Base-by-base conservation (phyloP, 2,797 vertebrate genomes). In the Anguilla obscura region DNA sequence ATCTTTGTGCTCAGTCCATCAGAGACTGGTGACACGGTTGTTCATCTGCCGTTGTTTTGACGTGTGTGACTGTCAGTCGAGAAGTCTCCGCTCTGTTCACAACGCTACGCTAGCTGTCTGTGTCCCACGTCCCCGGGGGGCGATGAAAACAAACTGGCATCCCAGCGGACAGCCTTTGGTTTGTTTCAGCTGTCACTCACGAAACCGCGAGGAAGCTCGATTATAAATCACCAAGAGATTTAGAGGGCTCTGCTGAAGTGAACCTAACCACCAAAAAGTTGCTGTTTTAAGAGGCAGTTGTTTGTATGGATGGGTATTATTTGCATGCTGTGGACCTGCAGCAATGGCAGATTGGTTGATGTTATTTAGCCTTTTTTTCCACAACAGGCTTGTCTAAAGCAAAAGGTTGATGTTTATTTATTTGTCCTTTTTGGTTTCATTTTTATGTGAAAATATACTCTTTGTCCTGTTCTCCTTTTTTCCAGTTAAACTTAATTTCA, bases 21-120 rank as follows among this genome's bases (percentile, higher is more conserved):
- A 21, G 79, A 45, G 40, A 40, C 16, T 2, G 36, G 74, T 40
- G 74, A 45, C 74, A 79, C 74, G 45, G 16, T 40, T 7, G 16
- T 79, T 79, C 16, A 24, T 16, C 45, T 52, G 1, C 27, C 27
- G 52, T 16, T 54, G 50, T 84, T 84, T 84, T 84, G 50, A 84
- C 52, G 83, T 83, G 80, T 27, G 80, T 52, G n/a, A 84, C 52
- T 84, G 83, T 84, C 83, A 84, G 83, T 3, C n/a, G 14, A 84
- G 83, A 7, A 50, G 83, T 52, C 52, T 82, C 79, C 2, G 45
- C 45, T 48, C 45, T 50, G 79, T 24, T 82, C 79, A 45, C 79
- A 79, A 2, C 33, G 18, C 18, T 50, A 50, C 2, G 8, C 79
- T n/a, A 0, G 21, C 79, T 48, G 7, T 82, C 79, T 45, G 1